These are phyloP conservation scores for Catamblyrhynchus diadema DNA, from an alignment of 2,797 vertebrate species.

Conservation along the genomic window DNA sequence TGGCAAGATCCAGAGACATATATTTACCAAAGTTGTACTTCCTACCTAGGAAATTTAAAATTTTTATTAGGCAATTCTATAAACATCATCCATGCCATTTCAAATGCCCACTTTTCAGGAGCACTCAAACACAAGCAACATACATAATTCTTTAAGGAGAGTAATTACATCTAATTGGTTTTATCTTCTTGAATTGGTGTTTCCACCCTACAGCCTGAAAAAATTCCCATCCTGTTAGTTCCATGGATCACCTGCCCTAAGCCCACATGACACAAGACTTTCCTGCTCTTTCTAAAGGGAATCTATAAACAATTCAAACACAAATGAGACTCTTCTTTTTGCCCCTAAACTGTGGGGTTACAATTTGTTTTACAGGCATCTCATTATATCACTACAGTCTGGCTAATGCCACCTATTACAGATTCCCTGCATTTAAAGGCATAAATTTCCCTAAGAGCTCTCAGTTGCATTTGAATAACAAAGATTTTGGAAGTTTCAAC, in stretches of 20 bases:
- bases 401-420: neutral
- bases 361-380: neutral
- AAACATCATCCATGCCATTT: neutral
- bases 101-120: neutral
- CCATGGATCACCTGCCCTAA: neutral
- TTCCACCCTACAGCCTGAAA: neutral
- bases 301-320: neutral
- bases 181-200: neutral
- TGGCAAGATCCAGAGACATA: neutral
- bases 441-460: neutral
- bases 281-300: neutral
- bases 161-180: too few species aligned
- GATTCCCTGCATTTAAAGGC: neutral
- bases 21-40: neutral
- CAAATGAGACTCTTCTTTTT: neutral
- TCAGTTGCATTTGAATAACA: neutral
- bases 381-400: neutral
- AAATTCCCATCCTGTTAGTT: neutral
- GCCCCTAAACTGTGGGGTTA: neutral
- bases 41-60: neutral
- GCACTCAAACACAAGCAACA: neutral
- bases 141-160: neutral
- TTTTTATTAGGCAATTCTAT: neutral
- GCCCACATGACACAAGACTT: rapidly evolving
- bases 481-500: neutral